Evolutionary conservation across 2,113 vertebrate species (phyloP).

Genomic region (Coregonus clupeaformis): DNA sequence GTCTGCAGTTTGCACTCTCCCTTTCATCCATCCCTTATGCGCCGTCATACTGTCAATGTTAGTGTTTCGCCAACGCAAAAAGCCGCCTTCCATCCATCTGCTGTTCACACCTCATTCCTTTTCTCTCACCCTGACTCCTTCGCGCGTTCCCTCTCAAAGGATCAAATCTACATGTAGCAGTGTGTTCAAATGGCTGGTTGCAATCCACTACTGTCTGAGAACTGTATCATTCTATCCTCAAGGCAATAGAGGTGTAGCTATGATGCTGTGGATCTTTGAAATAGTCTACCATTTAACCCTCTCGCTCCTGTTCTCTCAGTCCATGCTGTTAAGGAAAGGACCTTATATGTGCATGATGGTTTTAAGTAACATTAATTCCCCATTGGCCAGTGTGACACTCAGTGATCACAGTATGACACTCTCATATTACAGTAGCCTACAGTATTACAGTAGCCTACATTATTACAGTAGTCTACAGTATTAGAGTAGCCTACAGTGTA

Average conservation of each 20-base stretch:
- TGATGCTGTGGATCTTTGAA: neutral
- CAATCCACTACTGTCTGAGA: neutral
- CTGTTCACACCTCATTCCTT: constrained; percentile 73
- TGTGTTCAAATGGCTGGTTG: neutral
- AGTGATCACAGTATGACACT: too few relatives aligned
- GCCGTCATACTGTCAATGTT: constrained; percentile 33
- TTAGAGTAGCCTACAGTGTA: neutral
- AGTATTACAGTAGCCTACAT: too few relatives aligned
- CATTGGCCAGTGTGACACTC: too few relatives aligned
- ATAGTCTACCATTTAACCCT: neutral
- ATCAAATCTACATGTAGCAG: constrained; percentile 62
- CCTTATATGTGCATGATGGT: too few relatives aligned
- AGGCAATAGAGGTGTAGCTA: neutral
- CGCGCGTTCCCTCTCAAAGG: constrained; percentile 59
- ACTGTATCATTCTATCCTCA: neutral
- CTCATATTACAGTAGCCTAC: too few relatives aligned
- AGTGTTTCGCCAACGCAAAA: constrained; percentile 69
- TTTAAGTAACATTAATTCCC: too few relatives aligned
- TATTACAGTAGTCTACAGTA: too few relatives aligned
- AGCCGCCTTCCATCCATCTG: constrained; percentile 73
- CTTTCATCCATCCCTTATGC: neutral
- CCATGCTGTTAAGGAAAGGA: neutral
- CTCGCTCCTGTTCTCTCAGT: neutral
- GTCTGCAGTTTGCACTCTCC: constrained; percentile 17
- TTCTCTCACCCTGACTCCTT: constrained; percentile 71